Evolutionary conservation across 2,113 vertebrate genomes (phyloP), one percentile per base, ranked within the genome.

Genomic region (Antechinus stuartii): DNA sequence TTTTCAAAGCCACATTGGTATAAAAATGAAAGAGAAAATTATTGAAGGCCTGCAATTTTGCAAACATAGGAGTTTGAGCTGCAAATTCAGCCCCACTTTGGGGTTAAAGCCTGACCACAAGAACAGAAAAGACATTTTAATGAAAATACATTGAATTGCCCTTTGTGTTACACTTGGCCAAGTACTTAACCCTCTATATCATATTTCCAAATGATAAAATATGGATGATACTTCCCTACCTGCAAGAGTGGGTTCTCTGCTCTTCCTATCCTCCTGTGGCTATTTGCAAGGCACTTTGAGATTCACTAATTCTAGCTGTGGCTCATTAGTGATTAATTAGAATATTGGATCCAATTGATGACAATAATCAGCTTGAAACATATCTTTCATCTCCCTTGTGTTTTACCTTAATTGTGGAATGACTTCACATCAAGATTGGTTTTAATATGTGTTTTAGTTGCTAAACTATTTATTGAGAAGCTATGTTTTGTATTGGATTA

Each of bases 141-240:
- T 26, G 47, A 96, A 93, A 93, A 76, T 90, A n/a, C 53, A 61
- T 42, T 27, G 26, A 91, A 11, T n/a, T 53, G 84, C 92, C 30
- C 27, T 56, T 56, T 92, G 96, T 53, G 89, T 55, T 68, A 35
- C 27, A 89, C 30, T 90, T 93, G 54, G 30, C 91, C 54, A 24
- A 94, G n/a, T n/a, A n/a, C 42, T 94, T 68, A 49, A n/a, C 10
- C 22, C 19, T 91, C 90, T 19, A 25, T 53, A 50, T 56, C 35
- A 27, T 49, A 94, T 96, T 96, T 54, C 54, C 89, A 42, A 91
- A 61, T 91, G 42, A 93, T 3, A 92, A 93, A 92, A 94, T 56
- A 25, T n/a, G 57, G 90, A 91, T 14, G 61, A 93, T 94, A 91
- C n/a, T 16, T n/a, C 30, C 24, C 47, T 90, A 52, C 9, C 90